Percentiles rank a stretch among this genome's conserved stretches.
Conservation (phyloP, 2,113 vertebrate genomes). For the Noturus placidus region DNA sequence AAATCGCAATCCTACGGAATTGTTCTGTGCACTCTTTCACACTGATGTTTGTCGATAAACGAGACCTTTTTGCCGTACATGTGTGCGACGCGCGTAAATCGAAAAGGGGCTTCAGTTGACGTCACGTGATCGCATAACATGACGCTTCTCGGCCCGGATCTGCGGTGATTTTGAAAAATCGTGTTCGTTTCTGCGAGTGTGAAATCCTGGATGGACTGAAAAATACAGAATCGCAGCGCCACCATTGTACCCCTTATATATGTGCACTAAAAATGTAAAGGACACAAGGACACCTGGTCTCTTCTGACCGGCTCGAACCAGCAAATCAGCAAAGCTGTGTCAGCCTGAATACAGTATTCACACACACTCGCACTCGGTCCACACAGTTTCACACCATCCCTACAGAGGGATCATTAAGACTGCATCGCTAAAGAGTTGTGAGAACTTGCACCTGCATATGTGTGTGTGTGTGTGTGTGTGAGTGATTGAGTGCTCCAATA, state of each 20-base stretch:
- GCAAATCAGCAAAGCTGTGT: slow-evolving; percentile 24
- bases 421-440: slow-evolving; percentile 54
- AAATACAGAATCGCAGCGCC: not conserved
- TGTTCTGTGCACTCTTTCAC: too few relatives aligned
- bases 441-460: slow-evolving; percentile 49
- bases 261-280: not conserved
- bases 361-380: slow-evolving; percentile 15
- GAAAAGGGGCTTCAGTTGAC: too few relatives aligned
- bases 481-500: slow-evolving; percentile 54
- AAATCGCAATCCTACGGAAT: too few relatives aligned
- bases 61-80: too few relatives aligned
- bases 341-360: slow-evolving; percentile 24
- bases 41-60: too few relatives aligned
- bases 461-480: slow-evolving; percentile 26
- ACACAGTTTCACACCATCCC: not conserved
- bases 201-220: too few relatives aligned
- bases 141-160: too few relatives aligned
- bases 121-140: too few relatives aligned
- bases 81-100: too few relatives aligned
- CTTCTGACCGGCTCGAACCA: slow-evolving; percentile 6
- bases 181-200: too few relatives aligned
- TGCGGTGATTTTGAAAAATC: too few relatives aligned
- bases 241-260: not conserved
- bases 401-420: slow-evolving; percentile 51
- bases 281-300: not conserved